Evolutionary conservation across 2,113 vertebrate genomes (phyloP).

Genomic region (Chamaetylas fuelleborni): DNA sequence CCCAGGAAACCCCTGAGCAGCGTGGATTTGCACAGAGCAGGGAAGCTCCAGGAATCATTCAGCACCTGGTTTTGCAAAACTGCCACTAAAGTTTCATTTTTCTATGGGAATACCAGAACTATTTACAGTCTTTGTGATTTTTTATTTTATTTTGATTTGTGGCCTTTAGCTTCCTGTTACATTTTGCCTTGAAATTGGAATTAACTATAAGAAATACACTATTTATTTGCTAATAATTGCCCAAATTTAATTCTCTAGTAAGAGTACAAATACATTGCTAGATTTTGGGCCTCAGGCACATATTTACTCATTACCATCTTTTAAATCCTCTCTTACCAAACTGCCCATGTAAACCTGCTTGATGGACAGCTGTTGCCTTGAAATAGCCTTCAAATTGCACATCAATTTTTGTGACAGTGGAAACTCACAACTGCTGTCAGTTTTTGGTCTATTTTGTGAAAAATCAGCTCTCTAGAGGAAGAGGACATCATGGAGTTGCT

Average conservation of each 20-base stretch:
- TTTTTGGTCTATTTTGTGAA: neutral
- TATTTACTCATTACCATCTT: neutral
- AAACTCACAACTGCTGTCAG: neutral
- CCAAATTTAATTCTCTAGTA: neutral
- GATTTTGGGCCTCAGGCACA: neutral
- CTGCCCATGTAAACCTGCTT: neutral
- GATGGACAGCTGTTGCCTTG: neutral
- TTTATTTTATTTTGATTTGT: neutral
- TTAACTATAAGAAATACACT: fast-evolving
- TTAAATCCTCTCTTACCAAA: neutral
- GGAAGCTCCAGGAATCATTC: neutral
- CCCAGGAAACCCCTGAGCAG: neutral
- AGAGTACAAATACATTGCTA: neutral
- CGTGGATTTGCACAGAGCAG: neutral
- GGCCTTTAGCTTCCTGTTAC: neutral
- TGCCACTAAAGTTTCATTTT: neutral
- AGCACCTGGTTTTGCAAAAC: neutral
- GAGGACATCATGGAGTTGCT: neutral
- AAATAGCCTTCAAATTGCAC: neutral
- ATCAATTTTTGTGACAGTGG: fast-evolving
- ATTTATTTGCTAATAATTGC: neutral
- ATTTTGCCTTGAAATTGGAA: neutral
- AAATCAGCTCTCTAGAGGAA: neutral
- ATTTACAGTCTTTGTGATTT: neutral
- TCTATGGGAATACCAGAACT: neutral